Evolutionary conservation across 2,888 invertebrate genomes (phyloP), one percentile per base, ranked within the genome.

Genomic region (Napeogenes sylphis): DNA sequence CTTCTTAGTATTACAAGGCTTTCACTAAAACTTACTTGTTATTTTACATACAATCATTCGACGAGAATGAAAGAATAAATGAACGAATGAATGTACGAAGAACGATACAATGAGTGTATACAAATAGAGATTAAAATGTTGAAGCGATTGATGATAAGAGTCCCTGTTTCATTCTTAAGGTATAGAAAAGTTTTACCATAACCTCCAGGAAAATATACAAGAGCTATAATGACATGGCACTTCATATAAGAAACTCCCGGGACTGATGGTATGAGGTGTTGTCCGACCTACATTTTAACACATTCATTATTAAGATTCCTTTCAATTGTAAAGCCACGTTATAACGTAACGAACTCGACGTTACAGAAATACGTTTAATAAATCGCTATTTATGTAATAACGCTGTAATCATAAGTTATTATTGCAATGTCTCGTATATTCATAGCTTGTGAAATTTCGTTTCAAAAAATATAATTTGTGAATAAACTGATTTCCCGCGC

Each of bases 141-240:
- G 61, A 56, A 38, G 56, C 54, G 62, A 21, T 21, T 58, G 57
- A 59, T 55, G 55, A 46, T 63, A 61, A 64, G 61, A 64, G 59
- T 66, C 68, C 66, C 66, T 68, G 66, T 66, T 68, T 66, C 46
- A 54, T 42, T 51, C 30, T 51, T 51, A 51, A 51, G 51, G 6
- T 51, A 30, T 51, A 51, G 10, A 51, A 21, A 51, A 10, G 4
- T 21, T 46, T 54, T 4, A 10, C 12, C 21, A 21, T 21, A 21
- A 21, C 1, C 0, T 21, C 21, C n/a, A n/a, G n/a, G n/a, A 21
- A 21, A 21, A 10, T 42, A 42, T 12, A 12, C 42, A 51, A 51
- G 21, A 5, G 10, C 6, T 47, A 4, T n/a, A 13, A 51, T 30
- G 6, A 6, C 51, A 51, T 51, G 51, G 51, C 51, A 51, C 51